phyloP scores from a whole-genome alignment of 64 coral and sea anemone species.

The Catalaphyllia jardinei region DNA sequence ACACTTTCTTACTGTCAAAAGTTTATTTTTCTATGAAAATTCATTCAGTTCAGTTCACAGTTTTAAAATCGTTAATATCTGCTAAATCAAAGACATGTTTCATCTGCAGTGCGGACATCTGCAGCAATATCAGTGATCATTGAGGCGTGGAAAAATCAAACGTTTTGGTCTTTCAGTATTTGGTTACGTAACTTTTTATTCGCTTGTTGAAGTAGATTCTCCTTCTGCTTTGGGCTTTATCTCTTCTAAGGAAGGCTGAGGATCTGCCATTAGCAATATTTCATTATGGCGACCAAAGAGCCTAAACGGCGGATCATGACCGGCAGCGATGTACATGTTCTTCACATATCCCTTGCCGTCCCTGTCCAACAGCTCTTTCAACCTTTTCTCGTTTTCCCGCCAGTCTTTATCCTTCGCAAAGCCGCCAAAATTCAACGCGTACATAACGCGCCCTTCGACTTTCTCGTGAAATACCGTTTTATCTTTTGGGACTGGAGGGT shows the following conservation, averaged over 20 bases:
- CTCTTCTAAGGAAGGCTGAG: not conserved
- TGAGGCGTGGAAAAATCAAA: not conserved
- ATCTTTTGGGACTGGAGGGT: conserved; percentile 42
- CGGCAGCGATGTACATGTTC: conserved; percentile 37
- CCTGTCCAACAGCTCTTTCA: conserved; percentile 29
- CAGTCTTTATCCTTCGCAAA: conserved; percentile 71
- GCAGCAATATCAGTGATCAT: not conserved
- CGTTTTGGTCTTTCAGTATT: not conserved
- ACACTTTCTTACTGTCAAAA: not conserved
- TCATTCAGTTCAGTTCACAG: not conserved
- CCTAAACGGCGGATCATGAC: conserved; percentile 59
- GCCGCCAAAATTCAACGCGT: conserved; percentile 36
- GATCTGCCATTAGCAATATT: conserved; percentile 48
- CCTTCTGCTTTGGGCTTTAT: not conserved
- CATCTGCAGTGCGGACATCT: not conserved
- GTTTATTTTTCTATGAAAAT: not conserved
- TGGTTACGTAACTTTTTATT: conserved; percentile 1
- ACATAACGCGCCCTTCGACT: conserved; percentile 42
- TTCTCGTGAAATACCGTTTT: conserved; percentile 50
- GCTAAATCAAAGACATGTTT: not conserved
- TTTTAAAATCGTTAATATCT: not conserved
- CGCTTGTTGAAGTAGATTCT: not conserved
- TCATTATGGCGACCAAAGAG: conserved; percentile 60
- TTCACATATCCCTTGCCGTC: conserved; percentile 41
- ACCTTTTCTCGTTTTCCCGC: conserved; percentile 18